A percentile compares a stretch with the other conserved stretches of the same genome.
Evolutionary conservation across 2,888 invertebrate genomes (phyloP).

Genomic region (Tetranychus piercei): DNA sequence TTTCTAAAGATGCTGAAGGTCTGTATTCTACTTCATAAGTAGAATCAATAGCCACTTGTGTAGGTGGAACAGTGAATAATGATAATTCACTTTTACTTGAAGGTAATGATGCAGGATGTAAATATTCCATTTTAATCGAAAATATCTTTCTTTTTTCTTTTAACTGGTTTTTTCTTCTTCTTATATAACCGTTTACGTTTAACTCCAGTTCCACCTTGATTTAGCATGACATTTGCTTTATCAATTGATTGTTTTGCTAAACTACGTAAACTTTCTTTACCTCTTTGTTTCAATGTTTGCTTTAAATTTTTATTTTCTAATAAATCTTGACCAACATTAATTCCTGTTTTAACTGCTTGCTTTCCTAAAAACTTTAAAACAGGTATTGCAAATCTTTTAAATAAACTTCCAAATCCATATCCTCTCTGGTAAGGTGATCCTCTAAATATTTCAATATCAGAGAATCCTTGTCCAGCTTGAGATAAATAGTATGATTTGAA

Average conservation of each 20-base stretch:
- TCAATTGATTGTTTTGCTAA: not conserved
- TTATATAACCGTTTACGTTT: not conserved
- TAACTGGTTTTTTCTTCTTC: not conserved
- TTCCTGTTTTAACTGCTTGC: not conserved
- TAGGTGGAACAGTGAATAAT: not conserved
- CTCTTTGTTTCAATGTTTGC: not conserved
- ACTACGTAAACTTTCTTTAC: not conserved
- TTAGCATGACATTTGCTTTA: not conserved
- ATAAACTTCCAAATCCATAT: constrained; percentile 10
- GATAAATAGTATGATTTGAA: not conserved
- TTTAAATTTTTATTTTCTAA: not conserved
- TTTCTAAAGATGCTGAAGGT: not conserved
- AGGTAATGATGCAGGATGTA: constrained; percentile 6
- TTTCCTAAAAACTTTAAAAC: not conserved
- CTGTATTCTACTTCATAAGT: not conserved
- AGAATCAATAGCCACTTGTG: not conserved
- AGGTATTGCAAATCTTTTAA: not conserved
- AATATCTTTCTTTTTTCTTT: constrained; percentile 2
- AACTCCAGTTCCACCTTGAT: not conserved
- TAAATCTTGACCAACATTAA: not conserved
- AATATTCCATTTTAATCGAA: constrained; percentile 1
- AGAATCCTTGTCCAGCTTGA: constrained; percentile 7
- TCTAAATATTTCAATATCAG: not conserved
- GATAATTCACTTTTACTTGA: not conserved
- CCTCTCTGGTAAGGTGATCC: constrained; percentile 12